Base-by-base conservation (phyloP, 2,797 vertebrate species). In the Acrossocheilus wenchowensis region DNA sequence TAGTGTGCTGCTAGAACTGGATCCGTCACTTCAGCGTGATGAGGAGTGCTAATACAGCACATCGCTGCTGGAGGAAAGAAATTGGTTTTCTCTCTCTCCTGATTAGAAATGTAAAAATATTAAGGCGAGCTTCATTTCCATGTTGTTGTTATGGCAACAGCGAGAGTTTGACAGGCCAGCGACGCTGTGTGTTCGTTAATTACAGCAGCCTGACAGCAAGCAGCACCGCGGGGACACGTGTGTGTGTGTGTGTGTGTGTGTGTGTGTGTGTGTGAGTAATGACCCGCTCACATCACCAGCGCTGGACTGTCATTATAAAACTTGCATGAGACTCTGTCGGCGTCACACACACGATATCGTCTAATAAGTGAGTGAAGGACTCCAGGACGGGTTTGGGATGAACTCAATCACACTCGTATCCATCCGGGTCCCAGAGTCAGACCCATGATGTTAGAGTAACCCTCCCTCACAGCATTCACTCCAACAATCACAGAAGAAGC, bases 91-190 rank as follows among this genome's bases (percentile, higher is more conserved):
- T 85, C 85, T 52, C 72, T 86, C 64, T 78, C 85, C 86, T 87
- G 87, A 89, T 89, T 90, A 88, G 79, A 89, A 86, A 87, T 89
- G 88, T 88, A 88, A 85, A 88, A 90, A 90, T 88, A 88, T 88
- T 84, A 88, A 88, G 91, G 81, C 92, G 92, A 86, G 95, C 94
- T 97, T 97, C 96, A 96, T 97, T 97, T 96, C 95, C 96, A 95
- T 96, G 95, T 94, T 36, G 95, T 97, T 87, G 92, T 95, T 95
- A 96, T 96, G 94, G 97, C 94, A 97, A 98, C 96, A 81, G 89
- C 88, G 90, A 92, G 89, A 90, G 94, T 93, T 93, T 94, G 95
- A 93, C 92, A 94, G 93, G 91, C 93, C 89, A 91, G 94, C 21
- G 91, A 94, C 89, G 92, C 92, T 92, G 96, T 95, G 95, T 96